These are phyloP conservation scores for Enteromius anoplus DNA, from an alignment of 2,797 vertebrate genomes.

Conservation along the genomic window DNA sequence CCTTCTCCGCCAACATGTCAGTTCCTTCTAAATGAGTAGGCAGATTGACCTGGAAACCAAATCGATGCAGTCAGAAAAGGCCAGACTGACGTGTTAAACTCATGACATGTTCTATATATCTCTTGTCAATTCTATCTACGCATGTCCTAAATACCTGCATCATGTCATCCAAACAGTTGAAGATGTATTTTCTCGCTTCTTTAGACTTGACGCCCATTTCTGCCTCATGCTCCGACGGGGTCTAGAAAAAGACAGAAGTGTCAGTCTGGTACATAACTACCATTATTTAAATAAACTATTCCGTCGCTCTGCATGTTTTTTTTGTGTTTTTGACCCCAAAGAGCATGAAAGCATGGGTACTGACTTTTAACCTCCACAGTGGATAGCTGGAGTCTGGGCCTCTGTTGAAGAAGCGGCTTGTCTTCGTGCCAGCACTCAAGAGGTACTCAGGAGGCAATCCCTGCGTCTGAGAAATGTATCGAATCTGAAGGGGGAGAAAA, in stretches of 20 bases:
- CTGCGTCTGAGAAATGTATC: slow-evolving; percentile 99
- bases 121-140: no score
- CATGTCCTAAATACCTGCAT: slow-evolving; percentile 84
- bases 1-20: slow-evolving; percentile 98
- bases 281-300: background rate
- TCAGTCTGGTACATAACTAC: background rate
- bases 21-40: slow-evolving; percentile 96
- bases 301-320: background rate
- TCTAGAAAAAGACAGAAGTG: slow-evolving; percentile 72
- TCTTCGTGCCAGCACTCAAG: slow-evolving; percentile 95
- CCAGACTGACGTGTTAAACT: background rate
- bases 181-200: slow-evolving; percentile 98
- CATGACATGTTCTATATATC: background rate
- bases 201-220: slow-evolving; percentile 99
- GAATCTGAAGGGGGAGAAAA: slow-evolving; percentile 82
- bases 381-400: slow-evolving; percentile 92
- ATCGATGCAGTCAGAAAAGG: slow-evolving; percentile 9
- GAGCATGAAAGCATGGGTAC: background rate
- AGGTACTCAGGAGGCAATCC: slow-evolving; percentile 96
- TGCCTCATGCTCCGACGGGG: slow-evolving; percentile 93
- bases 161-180: slow-evolving; percentile 99
- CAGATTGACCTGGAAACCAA: slow-evolving; percentile 88
- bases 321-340: background rate
- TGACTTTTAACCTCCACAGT: slow-evolving; percentile 95
- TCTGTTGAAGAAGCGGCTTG: slow-evolving; percentile 93